Conservation (phyloP, 1,140 invertebrate species). For the Orchesella cincta region DNA sequence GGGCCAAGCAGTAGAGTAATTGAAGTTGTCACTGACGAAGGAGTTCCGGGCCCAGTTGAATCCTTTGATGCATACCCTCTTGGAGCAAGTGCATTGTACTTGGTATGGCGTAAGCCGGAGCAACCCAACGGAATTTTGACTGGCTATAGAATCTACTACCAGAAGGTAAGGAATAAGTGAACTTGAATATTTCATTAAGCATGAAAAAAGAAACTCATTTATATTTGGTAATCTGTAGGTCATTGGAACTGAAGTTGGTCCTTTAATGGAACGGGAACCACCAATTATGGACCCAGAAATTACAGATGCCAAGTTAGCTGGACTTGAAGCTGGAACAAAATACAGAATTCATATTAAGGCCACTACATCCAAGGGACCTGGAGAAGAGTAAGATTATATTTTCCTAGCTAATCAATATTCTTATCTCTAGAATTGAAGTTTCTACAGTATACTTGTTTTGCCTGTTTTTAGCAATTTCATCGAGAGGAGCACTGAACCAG, state of each 20-base stretch:
- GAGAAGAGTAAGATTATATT: constrained; percentile 65
- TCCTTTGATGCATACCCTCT: constrained; percentile 79
- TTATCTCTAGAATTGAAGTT: not conserved
- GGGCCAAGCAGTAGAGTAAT: constrained; percentile 84
- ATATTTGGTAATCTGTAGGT: constrained; percentile 46
- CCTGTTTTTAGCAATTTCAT: constrained; percentile 73
- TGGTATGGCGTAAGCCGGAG: constrained; percentile 89
- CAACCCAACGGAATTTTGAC: constrained; percentile 90
- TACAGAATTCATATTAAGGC: constrained; percentile 84
- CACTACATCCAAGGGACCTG: constrained; percentile 79
- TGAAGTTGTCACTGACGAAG: constrained; percentile 86
- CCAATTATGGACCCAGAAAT: constrained; percentile 73
- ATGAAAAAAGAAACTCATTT: not conserved
- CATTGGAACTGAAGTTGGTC: constrained; percentile 59
- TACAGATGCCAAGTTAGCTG: constrained; percentile 80
- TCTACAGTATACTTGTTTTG: constrained; percentile 50
- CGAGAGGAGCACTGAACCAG: constrained; percentile 69
- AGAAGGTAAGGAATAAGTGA: constrained; percentile 63
- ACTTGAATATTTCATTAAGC: not conserved
- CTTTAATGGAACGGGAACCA: constrained; percentile 71
- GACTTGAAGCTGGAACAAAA: constrained; percentile 79
- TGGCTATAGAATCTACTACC: constrained; percentile 90
- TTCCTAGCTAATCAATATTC: constrained; percentile 8
- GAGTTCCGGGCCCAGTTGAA: constrained; percentile 82
- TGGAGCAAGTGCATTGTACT: constrained; percentile 81